These are phyloP conservation scores for Sinocyclocheilus grahami DNA, from an alignment of 2,113 vertebrate genomes.

Conservation along the genomic window DNA sequence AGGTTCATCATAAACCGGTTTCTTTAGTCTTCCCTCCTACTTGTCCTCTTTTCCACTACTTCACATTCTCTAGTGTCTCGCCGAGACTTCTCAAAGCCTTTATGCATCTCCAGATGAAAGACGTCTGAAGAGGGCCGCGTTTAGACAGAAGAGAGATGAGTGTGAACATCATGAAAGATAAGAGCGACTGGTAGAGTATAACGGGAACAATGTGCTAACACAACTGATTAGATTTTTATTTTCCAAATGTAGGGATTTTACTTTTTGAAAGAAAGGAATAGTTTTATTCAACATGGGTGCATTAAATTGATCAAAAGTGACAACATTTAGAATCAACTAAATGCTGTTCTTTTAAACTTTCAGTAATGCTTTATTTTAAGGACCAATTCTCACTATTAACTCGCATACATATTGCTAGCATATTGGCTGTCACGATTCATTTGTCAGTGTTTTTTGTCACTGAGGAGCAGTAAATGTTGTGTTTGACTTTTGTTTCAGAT, in stretches of 20 bases:
- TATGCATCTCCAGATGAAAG: constrained; percentile 18
- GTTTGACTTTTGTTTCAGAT: not conserved
- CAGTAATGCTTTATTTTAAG: too few species aligned
- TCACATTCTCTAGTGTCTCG: constrained; percentile 9
- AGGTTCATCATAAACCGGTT: constrained; percentile 7
- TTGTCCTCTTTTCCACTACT: not conserved
- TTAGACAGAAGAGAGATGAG: constrained; percentile 8
- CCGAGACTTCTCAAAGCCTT: not conserved
- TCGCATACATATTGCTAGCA: too few species aligned
- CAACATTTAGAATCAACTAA: not conserved
- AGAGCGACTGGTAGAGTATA: not conserved
- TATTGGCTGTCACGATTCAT: not conserved
- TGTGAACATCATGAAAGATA: constrained; percentile 1
- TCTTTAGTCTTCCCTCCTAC: not conserved
- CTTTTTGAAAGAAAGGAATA: not conserved
- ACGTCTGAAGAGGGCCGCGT: not conserved
- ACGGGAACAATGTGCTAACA: not conserved
- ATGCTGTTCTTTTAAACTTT: not conserved
- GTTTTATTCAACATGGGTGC: not conserved
- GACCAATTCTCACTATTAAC: too few species aligned
- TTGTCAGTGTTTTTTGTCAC: not conserved
- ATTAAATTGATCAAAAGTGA: not conserved
- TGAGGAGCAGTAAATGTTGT: not conserved
- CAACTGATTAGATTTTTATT: not conserved
- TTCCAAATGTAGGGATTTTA: not conserved